Base-by-base conservation (phyloP, 2,888 invertebrate species). In the Byasa hedistus region DNA sequence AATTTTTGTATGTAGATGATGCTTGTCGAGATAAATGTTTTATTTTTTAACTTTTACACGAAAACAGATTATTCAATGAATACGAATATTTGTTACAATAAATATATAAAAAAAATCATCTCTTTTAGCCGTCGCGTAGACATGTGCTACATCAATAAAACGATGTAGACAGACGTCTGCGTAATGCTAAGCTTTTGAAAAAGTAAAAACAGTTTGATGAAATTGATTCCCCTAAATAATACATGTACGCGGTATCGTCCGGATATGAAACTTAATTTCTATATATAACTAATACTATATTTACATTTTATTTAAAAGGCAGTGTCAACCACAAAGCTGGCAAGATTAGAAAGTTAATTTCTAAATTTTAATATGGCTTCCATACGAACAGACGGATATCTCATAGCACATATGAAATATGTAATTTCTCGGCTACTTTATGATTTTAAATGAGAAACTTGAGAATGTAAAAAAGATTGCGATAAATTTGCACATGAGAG, bases 321-420 rank as follows among this genome's bases (percentile, higher is more conserved):
- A 90, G 89, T 89, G 88, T 85, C 83, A 84, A 87, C 88, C 85
- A 85, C 85, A 73, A 87, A 88, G 86, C 90, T 91, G 91, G 91
- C 91, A 91, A 91, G 91, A 91, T 88, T 82, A 86, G 86, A 87
- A 87, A 87, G 85, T 78, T 79, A 81, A 84, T 86, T 84, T 87
- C 89, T 90, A 91, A 89, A 84, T 86, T 87, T 86, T 85, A 89
- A 89, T 91, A 91, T 91, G 91, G 91, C 91, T 90, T 85, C 83
- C 82, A 75, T 84, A 85, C 71, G 70, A 76, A 76, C 64, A 78
- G 75, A 69, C 78, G 77, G 58, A 67, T 68, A 51, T 58, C 54
- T 63, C 23, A 23, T 56, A 44, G n/a, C 24, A 59, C 27, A 57
- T 44, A 64, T 56, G 36, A 27, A 60, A 52, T 32, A 19, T 32